Base-by-base conservation (phyloP, 2,888 invertebrate genomes). In the Smittia sp. region DNA sequence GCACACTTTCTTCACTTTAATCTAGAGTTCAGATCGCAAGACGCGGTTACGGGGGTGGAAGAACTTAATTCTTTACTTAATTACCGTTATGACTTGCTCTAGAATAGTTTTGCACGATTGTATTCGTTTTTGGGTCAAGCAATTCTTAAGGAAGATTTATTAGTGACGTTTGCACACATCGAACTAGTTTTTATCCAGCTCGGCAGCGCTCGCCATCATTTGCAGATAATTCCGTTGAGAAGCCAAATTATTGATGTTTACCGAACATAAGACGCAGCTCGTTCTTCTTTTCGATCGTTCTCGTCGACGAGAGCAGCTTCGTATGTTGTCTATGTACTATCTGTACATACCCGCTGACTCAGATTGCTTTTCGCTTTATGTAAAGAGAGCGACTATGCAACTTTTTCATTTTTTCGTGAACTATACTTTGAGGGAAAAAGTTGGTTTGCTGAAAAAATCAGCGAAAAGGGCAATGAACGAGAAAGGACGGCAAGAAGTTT, bases 81-180 rank as follows among this genome's bases (percentile, higher is more conserved):
- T 69, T 69, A 69, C 69, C 69, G 69, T 69, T 69, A 69, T 52
- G 27, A 27, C 25, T 63, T 63, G 63, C 24, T 63, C 27, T 69
- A 69, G 69, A 67, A 67, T 20, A 67, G 39, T 22, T 6, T n/a
- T 24, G 27, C 63, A 63, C 63, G 63, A 63, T 63, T 67, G n/a
- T 67, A 38, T 1, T 41, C 24, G 13, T 72, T 72, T 72, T 58
- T 72, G 72, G 72, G 72, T 72, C 72, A 72, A 72, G 72, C 58
- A 72, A 72, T 72, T 72, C 62, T 72, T 62, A 72, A 72, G 72
- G 62, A 62, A 62, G 58, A 58, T 38, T 72, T 72, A 54, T 62
- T 15, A 63, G 13, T 25, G 25, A 63, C 58, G 18, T 58, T 46
- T 46, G 9, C 9, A 32, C 38, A 38, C 46, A 2, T 11, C 46